Conservation (phyloP, 2,113 vertebrate genomes). For the Nansenia antarctica region DNA sequence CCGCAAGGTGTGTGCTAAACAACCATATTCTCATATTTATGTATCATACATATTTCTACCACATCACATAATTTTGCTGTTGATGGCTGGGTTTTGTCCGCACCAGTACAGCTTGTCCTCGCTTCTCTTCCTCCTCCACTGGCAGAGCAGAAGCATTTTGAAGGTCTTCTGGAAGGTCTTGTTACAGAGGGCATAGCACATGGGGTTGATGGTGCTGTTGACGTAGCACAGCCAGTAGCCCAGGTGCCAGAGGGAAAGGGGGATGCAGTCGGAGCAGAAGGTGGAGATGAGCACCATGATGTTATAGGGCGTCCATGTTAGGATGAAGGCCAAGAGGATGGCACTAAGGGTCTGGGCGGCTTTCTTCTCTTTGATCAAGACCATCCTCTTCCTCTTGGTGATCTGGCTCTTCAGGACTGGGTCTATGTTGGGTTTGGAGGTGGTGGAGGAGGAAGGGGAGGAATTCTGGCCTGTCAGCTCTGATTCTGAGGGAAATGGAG, state of each 20-base stretch:
- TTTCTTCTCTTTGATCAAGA: constrained; percentile 96
- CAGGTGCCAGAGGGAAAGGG: constrained; percentile 91
- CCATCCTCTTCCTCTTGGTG: constrained; percentile 95
- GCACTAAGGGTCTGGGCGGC: constrained; percentile 96
- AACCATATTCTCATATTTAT: too few species aligned
- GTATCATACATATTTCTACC: too few species aligned
- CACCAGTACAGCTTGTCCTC: constrained; percentile 90
- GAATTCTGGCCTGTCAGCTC: constrained; percentile 70
- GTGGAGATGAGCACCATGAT: constrained; percentile 99
- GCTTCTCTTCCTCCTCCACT: constrained; percentile 85
- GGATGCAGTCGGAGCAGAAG: constrained; percentile 92
- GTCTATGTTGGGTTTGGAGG: constrained; percentile 83
- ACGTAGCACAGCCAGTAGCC: constrained; percentile 99
- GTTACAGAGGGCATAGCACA: constrained; percentile 99
- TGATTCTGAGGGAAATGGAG: constrained; percentile 73
- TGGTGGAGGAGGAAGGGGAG: constrained; percentile 78
- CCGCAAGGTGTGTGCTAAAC: not conserved
- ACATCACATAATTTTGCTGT: constrained; percentile 59
- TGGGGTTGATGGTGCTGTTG: constrained; percentile 98
- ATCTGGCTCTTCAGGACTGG: constrained; percentile 88
- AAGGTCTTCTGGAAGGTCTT: constrained; percentile 99
- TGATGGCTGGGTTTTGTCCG: constrained; percentile 77
- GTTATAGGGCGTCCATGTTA: constrained; percentile 98
- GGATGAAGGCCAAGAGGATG: constrained; percentile 95
- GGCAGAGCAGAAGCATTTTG: constrained; percentile 92